Conservation (phyloP, 2,888 invertebrate species). For the Autographa gamma region DNA sequence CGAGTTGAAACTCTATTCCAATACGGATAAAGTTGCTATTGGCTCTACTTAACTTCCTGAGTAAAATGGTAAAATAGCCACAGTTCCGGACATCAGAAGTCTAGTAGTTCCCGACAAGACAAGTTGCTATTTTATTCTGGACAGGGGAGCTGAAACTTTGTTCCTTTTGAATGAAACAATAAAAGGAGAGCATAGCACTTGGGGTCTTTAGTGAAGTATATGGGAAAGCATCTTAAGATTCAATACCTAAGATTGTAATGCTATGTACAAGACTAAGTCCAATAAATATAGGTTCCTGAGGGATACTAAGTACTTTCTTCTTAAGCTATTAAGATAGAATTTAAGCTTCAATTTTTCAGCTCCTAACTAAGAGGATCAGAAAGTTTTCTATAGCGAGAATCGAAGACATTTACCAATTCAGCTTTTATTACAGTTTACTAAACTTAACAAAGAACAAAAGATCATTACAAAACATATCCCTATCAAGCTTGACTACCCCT, state of each 20-base stretch:
- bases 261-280: no score
- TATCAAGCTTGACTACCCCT: slow-evolving; percentile 63
- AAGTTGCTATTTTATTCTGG: slow-evolving; percentile 72
- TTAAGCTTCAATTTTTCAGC: no score
- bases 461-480: slow-evolving; percentile 7
- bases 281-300: no score
- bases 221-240: no score
- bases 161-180: background rate
- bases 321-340: no score
- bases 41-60: background rate
- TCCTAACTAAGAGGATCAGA: no score
- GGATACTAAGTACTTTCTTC: no score
- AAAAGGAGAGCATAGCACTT: background rate
- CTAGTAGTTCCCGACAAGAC: slow-evolving; percentile 75
- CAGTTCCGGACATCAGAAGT: slow-evolving; percentile 72
- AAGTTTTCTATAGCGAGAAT: no score
- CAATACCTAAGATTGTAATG: no score
- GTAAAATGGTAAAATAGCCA: slow-evolving; percentile 24
- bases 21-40: slow-evolving; percentile 32
- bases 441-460: background rate
- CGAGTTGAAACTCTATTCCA: background rate
- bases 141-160: slow-evolving; percentile 67
- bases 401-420: no score
- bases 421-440: background rate
- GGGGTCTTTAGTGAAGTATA: no score